Evolutionary conservation across 2,888 invertebrate genomes (phyloP), one percentile per base, ranked within the genome.

Genomic region (Teleogryllus oceanicus): DNA sequence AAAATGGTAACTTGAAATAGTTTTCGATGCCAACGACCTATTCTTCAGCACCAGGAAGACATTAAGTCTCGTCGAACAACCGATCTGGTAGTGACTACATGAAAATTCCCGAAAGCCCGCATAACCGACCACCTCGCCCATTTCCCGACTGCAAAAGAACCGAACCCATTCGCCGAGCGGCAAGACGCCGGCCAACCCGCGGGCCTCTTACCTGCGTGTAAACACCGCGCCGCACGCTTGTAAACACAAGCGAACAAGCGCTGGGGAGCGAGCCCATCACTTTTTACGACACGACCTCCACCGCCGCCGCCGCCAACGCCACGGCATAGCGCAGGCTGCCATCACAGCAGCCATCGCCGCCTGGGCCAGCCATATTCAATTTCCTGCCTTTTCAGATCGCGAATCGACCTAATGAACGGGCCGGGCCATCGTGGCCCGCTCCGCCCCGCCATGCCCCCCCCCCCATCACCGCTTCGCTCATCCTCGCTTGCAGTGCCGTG

Each of bases 331-430:
- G 24, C 24, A 24, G 24, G 24, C 24, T 5, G 62, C 62, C 62
- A 62, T 8, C 62, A 62, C 62, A n/a, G n/a, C 62, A 62, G 4
- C 62, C 62, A 62, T 62, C 62, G 62, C 62, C 62, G 62, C 62
- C 13, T 4, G 16, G 62, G 62, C 62, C 37, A n/a, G n/a, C 62
- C 62, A 62, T 62, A 62, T 62, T 62, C 62, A 62, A 62, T 62
- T 62, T 62, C 62, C 62, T 62, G 62, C 62, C 62, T n/a, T 62
- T 62, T 62, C 62, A 62, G 62, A 62, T 62, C 62, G 62, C 62
- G 62, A 62, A 62, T 62, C 13, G n/a, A n/a, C 62, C 62, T 62
- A 62, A 62, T 62, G 62, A 62, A 62, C 62, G 62, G n/a, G 62
- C 62, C 62, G 3, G 62, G 62, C n/a, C 62, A n/a, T 62, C 62